Evolutionary conservation across 2,888 invertebrate genomes (phyloP).

Genomic region (Spisula subtruncata): DNA sequence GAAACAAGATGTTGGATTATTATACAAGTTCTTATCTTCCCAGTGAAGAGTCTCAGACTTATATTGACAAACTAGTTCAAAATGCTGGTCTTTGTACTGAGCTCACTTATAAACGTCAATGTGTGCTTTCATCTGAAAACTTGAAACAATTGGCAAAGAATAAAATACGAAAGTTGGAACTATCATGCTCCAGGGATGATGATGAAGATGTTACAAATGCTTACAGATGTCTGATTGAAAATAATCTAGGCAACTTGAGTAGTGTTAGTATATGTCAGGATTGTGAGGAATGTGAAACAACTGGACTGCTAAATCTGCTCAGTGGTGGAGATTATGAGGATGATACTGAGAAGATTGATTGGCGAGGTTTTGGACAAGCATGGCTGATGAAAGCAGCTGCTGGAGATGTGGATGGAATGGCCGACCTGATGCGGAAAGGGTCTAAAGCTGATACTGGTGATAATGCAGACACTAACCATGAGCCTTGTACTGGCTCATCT

Average conservation of each 20-base stretch:
- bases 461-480: slow-evolving; percentile 19
- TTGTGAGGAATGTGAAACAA: slow-evolving; percentile 10
- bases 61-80: slow-evolving; percentile 45
- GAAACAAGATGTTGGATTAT: slow-evolving; percentile 59
- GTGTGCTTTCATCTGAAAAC: slow-evolving; percentile 48
- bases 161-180: slow-evolving; percentile 35
- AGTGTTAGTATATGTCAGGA: slow-evolving; percentile 26
- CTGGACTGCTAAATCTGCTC: slow-evolving; percentile 21
- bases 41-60: slow-evolving; percentile 12
- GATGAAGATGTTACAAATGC: neutral
- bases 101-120: slow-evolving; percentile 37
- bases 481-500: neutral
- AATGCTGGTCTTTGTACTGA: slow-evolving; percentile 48
- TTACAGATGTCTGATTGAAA: slow-evolving; percentile 40
- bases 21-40: slow-evolving; percentile 46
- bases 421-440: neutral
- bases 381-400: neutral
- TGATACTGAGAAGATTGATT: neutral
- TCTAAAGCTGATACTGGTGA: neutral
- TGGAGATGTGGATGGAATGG: neutral
- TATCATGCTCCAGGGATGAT: slow-evolving; percentile 52
- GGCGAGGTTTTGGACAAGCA: neutral
- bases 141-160: slow-evolving; percentile 50
- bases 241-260: slow-evolving; percentile 36
- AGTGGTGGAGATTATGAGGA: slow-evolving; percentile 17